Evolutionary conservation across 2,113 vertebrate species (phyloP), one percentile per base, ranked within the genome.

Genomic region (Xenopus laevis): DNA sequence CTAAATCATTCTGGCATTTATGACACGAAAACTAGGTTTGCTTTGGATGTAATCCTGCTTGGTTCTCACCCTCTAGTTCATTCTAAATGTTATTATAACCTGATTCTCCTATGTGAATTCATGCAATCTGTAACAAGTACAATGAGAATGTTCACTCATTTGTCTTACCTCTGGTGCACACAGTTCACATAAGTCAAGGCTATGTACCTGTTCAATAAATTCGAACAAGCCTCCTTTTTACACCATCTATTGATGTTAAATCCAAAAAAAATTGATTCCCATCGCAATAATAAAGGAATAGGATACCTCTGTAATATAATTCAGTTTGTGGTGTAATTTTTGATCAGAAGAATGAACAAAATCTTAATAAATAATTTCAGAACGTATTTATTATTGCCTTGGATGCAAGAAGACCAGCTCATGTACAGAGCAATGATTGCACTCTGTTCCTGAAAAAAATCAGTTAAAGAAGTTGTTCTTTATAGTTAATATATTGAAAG

Each of bases 81-180:
- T 85, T 86, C 87, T 87, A 90, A 86, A 88, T 93, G 94, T 95
- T 95, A 90, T 91, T 93, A 84, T 92, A 90, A 92, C 89, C 88
- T 84, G 79, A 82, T 90, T 85, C 86, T 90, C 82, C 65, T 82
- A 86, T 53, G 67, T 87, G 86, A 82, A 78, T 82, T 85, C 87
- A 79, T 71, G 65, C 83, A 83, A 82, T 87, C 88, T 90, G 85
- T 91, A 90, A 74, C 85, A 88, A 82, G 86, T 91, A 89, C 89
- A 84, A 67, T 83, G 79, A 84, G 86, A 84, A 78, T 86, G 78
- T 88, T 88, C 85, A 86, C 83, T 79, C 86, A 82, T 89, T 90
- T 88, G 83, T 81, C 86, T 87, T 82, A 71, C 83, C 87, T 87
- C 87, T 87, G 74, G 55, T 84, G 84, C 27, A 55, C 82, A 77